Evolutionary conservation across 2,113 vertebrate genomes (phyloP), one percentile per base, ranked within the genome.

Genomic region (Periophthalmus modestus): DNA sequence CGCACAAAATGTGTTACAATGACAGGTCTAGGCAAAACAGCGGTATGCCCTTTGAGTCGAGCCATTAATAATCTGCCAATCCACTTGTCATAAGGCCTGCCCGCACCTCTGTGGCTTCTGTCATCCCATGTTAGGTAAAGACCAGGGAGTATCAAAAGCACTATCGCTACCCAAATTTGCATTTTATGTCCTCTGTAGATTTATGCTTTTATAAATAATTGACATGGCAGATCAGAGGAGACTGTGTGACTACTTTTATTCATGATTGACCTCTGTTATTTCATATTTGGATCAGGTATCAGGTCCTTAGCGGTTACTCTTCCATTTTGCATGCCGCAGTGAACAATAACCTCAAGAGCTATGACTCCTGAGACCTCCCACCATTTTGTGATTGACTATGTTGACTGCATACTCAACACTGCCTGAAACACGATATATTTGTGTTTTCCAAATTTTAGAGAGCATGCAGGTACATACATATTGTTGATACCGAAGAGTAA

Each of bases 211-310:
- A 63, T 63, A 2, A 13, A 59, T 59, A 59, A 28, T 59, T 59
- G 28, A 59, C 23, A 24, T 21, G 52, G 19, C n/a, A n/a, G 19
- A 59, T 28, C 57, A 28, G 57, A 28, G 24, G 57, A 28, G 57
- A 59, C 23, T 23, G 23, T 57, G 55, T 57, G 55, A 57, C n/a
- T 39, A 15, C 61, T 63, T 63, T 63, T 36, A 63, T 59, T 59
- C 57, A 28, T 28, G 4, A 28, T 15, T 59, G 23, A 28, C 5
- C 57, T 28, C 57, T 15, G 2, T 28, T 28, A 28, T 59, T 59
- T 15, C 23, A 59, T 15, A 57, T 57, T 24, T 59, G 57, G 13
- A 59, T 59, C 23, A 59, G 57, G 57, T 59, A 59, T 62, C 28
- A 34, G 28, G 28, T 59, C 23, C 55, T 23, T 24, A 24, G 55